phyloP scores from a whole-genome alignment of 2,797 vertebrate species.

The Taeniopygia guttata region DNA sequence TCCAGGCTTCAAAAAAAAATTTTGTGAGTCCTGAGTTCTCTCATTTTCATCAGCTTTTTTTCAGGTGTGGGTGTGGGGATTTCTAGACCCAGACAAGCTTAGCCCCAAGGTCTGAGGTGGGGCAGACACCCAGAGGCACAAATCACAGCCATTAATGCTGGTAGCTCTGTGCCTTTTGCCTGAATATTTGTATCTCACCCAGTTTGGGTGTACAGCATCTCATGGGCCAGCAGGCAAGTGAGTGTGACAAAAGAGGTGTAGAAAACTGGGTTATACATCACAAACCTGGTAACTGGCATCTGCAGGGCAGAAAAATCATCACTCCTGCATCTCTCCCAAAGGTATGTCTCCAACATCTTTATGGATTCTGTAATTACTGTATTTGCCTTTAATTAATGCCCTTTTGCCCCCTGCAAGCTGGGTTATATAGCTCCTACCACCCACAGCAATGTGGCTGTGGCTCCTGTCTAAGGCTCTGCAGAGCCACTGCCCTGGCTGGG shows the following conservation, averaged over 20 bases:
- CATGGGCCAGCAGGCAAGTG: neutral
- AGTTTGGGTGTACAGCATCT: neutral
- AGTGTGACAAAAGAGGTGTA: neutral
- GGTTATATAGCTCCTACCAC: neutral
- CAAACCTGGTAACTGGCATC: neutral
- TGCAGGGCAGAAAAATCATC: neutral
- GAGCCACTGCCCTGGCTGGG: neutral
- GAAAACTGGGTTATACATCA: neutral
- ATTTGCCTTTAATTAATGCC: neutral
- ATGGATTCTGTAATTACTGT: neutral
- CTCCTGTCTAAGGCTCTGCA: neutral
- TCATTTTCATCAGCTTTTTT: neutral
- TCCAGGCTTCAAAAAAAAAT: neutral
- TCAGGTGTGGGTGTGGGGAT: neutral
- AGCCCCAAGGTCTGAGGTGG: neutral
- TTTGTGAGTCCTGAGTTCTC: neutral
- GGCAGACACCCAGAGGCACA: neutral
- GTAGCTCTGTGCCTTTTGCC: neutral
- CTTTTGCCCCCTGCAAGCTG: neutral
- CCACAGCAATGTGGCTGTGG: fast-evolving
- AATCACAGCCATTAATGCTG: neutral
- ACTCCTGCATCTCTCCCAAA: neutral
- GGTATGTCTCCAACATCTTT: neutral
- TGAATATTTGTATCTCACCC: neutral
- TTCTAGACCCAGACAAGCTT: neutral